phyloP scores from a whole-genome alignment of 2,113 vertebrate genomes.

The Genyomyrus donnyi region DNA sequence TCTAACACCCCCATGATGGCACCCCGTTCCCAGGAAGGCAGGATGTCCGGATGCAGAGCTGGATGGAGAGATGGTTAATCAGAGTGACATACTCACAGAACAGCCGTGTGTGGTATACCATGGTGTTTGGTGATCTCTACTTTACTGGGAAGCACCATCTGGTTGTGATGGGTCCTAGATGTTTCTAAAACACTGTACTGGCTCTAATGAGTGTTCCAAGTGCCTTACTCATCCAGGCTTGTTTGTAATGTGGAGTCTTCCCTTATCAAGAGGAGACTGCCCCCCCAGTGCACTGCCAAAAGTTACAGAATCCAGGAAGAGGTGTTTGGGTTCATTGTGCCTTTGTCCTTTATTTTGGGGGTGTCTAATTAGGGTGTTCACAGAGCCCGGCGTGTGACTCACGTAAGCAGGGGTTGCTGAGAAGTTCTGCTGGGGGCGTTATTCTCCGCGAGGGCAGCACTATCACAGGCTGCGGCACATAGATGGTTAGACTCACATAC shows the following conservation, averaged over 20 bases:
- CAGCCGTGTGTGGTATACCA: background rate
- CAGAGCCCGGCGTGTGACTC: conserved; percentile 33
- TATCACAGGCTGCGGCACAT: conserved; percentile 12
- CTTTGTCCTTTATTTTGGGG: background rate
- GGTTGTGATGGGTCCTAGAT: background rate
- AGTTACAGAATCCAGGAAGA: background rate
- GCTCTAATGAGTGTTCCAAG: background rate
- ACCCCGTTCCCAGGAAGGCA: conserved; percentile 48
- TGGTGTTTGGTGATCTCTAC: background rate
- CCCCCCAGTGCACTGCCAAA: background rate
- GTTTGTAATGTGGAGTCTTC: background rate
- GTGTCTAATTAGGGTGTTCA: background rate
- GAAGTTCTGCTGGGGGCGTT: conserved; percentile 38
- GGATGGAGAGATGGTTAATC: conserved; percentile 1
- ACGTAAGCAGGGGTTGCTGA: conserved; percentile 51
- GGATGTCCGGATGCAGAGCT: conserved; percentile 48
- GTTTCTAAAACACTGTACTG: background rate
- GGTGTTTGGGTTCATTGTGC: background rate
- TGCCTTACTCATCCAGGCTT: background rate
- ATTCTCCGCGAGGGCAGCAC: background rate
- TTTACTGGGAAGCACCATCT: background rate
- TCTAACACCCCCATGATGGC: conserved; percentile 35
- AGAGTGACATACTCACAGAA: background rate
- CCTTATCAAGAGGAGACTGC: background rate
- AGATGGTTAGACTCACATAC: background rate